Evolutionary conservation across 2,888 invertebrate genomes (phyloP), one percentile per base, ranked within the genome.

Genomic region (Panopea generosa): DNA sequence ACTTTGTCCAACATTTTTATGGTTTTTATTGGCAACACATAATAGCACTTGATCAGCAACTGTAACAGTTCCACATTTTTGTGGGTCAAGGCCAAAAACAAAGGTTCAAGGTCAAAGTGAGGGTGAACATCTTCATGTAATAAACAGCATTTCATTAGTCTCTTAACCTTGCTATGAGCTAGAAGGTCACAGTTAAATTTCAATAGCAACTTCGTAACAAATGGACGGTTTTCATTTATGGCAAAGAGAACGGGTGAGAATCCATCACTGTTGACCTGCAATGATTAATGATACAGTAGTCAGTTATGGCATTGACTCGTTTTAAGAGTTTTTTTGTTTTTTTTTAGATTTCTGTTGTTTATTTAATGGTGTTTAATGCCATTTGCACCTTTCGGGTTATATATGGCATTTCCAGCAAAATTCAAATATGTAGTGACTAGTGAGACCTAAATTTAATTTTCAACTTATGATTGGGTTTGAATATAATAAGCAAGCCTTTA

Each of bases 41-140:
- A 85, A 62, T 89, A 89, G 63, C 89, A 90, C 11, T 81, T 61
- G 11, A 91, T 70, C n/a, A 92, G 62, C 47, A 90, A 61, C 60
- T 86, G 77, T 50, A 91, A 75, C 66, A 90, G 80, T 47, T 89
- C 85, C 14, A 90, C 57, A 86, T 89, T 88, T 79, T 89, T 89
- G 74, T 90, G 90, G 47, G 89, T 88, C 70, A 91, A 71, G 33
- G 90, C 89, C 45, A 87, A 76, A 73, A 90, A 91, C 33, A 92
- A 65, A 2, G 92, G 92, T 69, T 91, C 90, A 56, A 91, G 84
- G 63, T 88, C 90, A 63, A 91, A 86, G 79, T 91, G 91, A 2
- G 92, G 91, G 71, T 91, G 91, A 2, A 77, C 27, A 77, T 92
- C 92, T n/a, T 86, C 86, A 77, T 90, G 87, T 11, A 74, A 63